Conservation (phyloP, 1,140 invertebrate genomes). For the Tetramorium parvispinum region DNA sequence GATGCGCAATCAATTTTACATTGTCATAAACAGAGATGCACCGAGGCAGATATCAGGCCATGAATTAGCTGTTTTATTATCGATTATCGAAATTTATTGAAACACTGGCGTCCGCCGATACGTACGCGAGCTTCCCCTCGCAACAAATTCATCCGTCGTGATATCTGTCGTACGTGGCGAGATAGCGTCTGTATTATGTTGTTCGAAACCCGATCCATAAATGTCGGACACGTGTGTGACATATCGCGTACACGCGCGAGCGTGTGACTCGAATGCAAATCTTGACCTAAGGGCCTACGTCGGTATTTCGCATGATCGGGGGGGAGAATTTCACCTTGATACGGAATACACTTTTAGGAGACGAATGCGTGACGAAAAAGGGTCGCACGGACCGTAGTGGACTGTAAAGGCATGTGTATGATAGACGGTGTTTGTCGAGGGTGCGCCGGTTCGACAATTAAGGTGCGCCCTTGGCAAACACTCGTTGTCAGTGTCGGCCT, state of each 20-base stretch:
- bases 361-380: conserved; percentile 22
- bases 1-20: conserved; percentile 33
- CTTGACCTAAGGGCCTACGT: conserved; percentile 1
- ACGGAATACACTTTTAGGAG: conserved; percentile 34
- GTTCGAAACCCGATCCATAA: conserved; percentile 18
- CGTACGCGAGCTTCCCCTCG: background rate
- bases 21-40: conserved; percentile 13
- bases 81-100: conserved; percentile 42
- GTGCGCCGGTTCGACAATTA: conserved; percentile 81
- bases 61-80: conserved; percentile 38
- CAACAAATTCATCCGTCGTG: conserved; percentile 28
- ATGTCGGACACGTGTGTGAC: conserved; percentile 18
- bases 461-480: conserved; percentile 80
- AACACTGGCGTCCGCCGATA: background rate
- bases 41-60: background rate
- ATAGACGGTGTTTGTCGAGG: conserved; percentile 78
- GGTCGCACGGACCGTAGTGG: background rate
- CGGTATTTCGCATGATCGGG: background rate
- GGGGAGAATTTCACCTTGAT: background rate
- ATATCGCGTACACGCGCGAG: background rate
- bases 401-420: conserved; percentile 35
- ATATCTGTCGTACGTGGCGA: conserved; percentile 5
- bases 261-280: conserved; percentile 1
- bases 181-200: background rate
- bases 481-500: conserved; percentile 72